Evolutionary conservation across 2,113 vertebrate genomes (phyloP).

Genomic region (Coracopsis vasa): DNA sequence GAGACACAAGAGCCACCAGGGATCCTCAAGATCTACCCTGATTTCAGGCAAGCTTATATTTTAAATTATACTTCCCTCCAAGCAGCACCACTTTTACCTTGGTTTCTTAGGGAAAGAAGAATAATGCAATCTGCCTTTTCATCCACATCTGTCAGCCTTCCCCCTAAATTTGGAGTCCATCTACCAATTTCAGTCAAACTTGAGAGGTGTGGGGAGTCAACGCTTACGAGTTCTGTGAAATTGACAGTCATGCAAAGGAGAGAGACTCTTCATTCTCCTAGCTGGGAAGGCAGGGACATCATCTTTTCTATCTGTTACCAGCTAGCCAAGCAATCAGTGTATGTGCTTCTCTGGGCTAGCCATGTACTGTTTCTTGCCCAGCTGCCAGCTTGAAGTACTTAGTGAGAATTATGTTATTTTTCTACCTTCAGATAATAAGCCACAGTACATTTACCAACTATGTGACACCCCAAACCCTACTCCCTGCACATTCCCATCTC

Average conservation of each 20-base stretch:
- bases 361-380: neutral
- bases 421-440: neutral
- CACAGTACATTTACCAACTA: neutral
- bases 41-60: neutral
- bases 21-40: neutral
- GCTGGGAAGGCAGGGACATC: neutral
- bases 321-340: neutral
- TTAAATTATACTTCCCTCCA: neutral
- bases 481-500: neutral
- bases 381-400: neutral
- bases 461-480: neutral
- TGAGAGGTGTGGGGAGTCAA: neutral
- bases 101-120: neutral
- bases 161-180: neutral
- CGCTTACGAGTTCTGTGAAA: neutral
- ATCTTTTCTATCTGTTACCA: neutral
- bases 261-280: neutral
- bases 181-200: neutral
- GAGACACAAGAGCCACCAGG: slow-evolving; percentile 16
- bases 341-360: neutral
- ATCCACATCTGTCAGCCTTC: neutral
- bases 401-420: neutral
- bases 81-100: neutral
- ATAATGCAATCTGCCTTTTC: neutral
- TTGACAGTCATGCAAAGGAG: neutral